These are phyloP conservation scores for Emmelina monodactyla DNA, from an alignment of 2,888 invertebrate genomes.

Conservation along the genomic window DNA sequence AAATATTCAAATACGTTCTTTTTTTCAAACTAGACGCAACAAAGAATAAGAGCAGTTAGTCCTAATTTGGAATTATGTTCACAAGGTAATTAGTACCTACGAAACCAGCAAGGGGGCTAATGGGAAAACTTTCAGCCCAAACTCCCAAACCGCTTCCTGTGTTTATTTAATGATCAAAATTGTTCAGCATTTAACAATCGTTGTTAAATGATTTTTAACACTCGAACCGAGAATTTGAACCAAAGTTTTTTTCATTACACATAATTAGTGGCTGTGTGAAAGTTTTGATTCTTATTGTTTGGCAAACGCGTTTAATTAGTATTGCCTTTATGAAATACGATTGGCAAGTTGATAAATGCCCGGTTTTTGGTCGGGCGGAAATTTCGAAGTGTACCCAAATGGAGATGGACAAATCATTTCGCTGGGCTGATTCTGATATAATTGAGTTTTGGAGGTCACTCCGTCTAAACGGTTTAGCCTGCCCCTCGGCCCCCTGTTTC, in stretches of 20 bases:
- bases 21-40: background rate
- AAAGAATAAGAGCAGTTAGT: slow-evolving; percentile 1
- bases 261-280: no score
- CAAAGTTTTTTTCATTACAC: no score
- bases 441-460: slow-evolving; percentile 6
- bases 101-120: background rate
- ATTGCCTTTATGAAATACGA: no score
- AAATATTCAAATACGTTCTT: background rate
- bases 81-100: slow-evolving; percentile 3
- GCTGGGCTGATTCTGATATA: slow-evolving; percentile 6
- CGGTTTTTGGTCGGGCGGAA: background rate
- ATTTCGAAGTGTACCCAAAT: background rate
- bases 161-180: slow-evolving; percentile 1
- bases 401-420: slow-evolving; percentile 3
- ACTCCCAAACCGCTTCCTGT: background rate
- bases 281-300: no score
- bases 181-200: background rate
- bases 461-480: slow-evolving; percentile 5
- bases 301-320: no score
- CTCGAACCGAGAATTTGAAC: no score
- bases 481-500: background rate
- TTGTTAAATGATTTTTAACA: background rate
- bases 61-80: slow-evolving; percentile 5
- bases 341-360: background rate
- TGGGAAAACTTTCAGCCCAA: background rate